A percentile compares a stretch with the other conserved stretches of the same genome.
phyloP scores from a whole-genome alignment of 2,888 invertebrate species.

The Lycophotia porphyrea region DNA sequence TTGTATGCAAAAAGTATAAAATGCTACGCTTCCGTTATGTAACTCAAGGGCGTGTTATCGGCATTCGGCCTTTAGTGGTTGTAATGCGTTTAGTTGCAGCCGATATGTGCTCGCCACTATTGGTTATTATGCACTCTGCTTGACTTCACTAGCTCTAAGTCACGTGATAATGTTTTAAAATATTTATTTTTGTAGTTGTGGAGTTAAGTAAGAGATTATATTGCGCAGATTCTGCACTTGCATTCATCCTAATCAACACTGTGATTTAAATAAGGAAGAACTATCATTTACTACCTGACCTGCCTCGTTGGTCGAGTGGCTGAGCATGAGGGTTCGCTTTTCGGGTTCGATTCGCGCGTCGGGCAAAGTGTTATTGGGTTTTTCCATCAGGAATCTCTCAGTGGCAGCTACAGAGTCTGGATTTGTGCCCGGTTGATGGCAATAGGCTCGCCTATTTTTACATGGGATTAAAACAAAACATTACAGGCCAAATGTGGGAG shows the following conservation, averaged over 20 bases:
- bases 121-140: conserved; percentile 6
- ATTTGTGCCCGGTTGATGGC: too few species aligned
- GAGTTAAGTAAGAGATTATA: neutral
- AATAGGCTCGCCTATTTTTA: too few species aligned
- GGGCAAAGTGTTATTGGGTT: too few species aligned
- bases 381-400: too few species aligned
- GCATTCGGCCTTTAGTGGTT: conserved; percentile 28
- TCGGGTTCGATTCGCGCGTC: too few species aligned
- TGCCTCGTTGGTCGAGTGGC: too few species aligned
- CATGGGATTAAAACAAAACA: too few species aligned
- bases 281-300: too few species aligned
- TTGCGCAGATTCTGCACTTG: neutral
- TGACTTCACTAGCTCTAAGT: conserved; percentile 10
- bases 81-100: conserved; percentile 54
- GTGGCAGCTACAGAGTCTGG: too few species aligned
- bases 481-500: too few species aligned
- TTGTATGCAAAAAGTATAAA: conserved; percentile 59
- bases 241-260: neutral
- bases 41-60: conserved; percentile 59
- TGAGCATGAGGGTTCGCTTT: too few species aligned
- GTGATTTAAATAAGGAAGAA: neutral
- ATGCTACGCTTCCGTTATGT: conserved; percentile 40
- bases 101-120: conserved; percentile 13
- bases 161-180: conserved; percentile 29
- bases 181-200: conserved; percentile 13